phyloP scores from a whole-genome alignment of 1,140 invertebrate genomes.

The Pantala flavescens region DNA sequence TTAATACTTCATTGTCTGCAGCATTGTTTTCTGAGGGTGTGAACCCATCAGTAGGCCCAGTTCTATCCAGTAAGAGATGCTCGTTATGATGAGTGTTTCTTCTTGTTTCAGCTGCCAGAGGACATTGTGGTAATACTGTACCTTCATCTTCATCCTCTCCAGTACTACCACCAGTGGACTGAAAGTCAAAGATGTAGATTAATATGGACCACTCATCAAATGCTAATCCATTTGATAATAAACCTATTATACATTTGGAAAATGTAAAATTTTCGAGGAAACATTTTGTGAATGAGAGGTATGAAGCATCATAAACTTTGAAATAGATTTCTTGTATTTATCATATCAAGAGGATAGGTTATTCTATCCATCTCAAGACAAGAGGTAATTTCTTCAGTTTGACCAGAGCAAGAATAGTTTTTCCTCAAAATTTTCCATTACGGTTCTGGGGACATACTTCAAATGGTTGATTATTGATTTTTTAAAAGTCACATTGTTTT shows the following conservation, averaged over 20 bases:
- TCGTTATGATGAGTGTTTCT: slow-evolving; percentile 46
- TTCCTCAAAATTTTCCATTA: no score
- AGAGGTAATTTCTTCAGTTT: no score
- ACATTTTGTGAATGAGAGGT: no score
- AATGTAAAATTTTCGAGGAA: no score
- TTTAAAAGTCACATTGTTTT: no score
- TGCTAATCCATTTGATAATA: not conserved
- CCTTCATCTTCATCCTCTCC: slow-evolving; percentile 48
- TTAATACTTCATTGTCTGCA: slow-evolving; percentile 24
- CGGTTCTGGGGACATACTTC: no score
- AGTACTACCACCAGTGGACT: slow-evolving; percentile 53
- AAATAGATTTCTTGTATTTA: no score
- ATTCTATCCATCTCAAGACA: no score
- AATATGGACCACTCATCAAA: not conserved
- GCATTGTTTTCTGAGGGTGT: not conserved
- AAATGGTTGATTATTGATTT: no score
- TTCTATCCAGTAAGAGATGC: slow-evolving; percentile 32
- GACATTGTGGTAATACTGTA: slow-evolving; percentile 19
- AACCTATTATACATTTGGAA: not conserved
- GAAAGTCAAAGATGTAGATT: slow-evolving; percentile 19
- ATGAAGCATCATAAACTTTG: no score
- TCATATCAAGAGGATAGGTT: no score
- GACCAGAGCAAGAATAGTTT: no score
- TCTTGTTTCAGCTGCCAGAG: slow-evolving; percentile 35
- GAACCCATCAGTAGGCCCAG: not conserved